Percentiles rank a stretch among this genome's conserved stretches.
phyloP scores from a whole-genome alignment of 2,113 vertebrate genomes.

The Capreolus pygargus region DNA sequence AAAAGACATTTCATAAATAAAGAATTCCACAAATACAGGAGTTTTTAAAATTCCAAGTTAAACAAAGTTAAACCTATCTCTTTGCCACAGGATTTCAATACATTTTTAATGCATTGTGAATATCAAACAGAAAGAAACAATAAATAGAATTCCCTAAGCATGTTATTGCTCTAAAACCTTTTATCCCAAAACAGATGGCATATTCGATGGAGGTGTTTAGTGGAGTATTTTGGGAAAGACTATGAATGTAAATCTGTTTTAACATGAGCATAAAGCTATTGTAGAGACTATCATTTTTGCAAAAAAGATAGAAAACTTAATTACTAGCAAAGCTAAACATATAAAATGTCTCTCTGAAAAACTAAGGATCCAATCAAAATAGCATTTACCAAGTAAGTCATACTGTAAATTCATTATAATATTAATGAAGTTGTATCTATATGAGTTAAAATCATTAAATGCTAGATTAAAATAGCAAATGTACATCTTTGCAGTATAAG shows the following conservation, averaged over 20 bases:
- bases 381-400: neutral
- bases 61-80: neutral
- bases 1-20: neutral
- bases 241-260: neutral
- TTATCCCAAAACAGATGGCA: neutral
- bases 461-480: neutral
- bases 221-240: neutral
- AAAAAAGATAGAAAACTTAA: constrained; percentile 6
- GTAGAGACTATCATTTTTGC: neutral
- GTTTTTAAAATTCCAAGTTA: constrained; percentile 27
- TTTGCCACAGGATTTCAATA: neutral
- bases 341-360: neutral
- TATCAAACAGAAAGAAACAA: constrained; percentile 1
- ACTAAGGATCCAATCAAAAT: neutral
- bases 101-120: constrained; percentile 33
- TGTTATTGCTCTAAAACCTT: neutral
- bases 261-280: neutral
- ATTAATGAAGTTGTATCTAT: neutral
- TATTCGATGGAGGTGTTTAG: neutral
- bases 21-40: neutral
- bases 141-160: constrained; percentile 24
- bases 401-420: neutral
- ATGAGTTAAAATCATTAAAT: neutral
- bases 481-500: neutral
- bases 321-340: neutral